A percentile compares a stretch with the other conserved stretches of the same genome.
These are phyloP conservation scores for Campaea margaritaria DNA, from an alignment of 2,888 invertebrate genomes.

Conservation along the genomic window DNA sequence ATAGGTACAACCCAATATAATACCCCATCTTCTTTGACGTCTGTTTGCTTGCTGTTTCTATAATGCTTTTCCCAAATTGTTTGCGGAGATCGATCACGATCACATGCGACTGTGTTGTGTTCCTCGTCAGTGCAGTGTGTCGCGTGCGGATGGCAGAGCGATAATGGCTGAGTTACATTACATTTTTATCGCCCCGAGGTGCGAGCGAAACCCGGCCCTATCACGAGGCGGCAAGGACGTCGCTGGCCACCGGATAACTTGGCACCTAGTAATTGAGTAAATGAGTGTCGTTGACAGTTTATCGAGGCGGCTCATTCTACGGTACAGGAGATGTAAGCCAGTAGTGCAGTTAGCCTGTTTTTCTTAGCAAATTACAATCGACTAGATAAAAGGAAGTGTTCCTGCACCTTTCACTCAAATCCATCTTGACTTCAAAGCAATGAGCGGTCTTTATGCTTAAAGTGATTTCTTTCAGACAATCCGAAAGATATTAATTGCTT, in stretches of 20 bases:
- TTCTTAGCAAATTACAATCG: too few species aligned
- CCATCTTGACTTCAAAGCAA: too few species aligned
- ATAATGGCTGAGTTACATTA: constrained; percentile 21
- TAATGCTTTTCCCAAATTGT: background rate
- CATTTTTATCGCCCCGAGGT: constrained; percentile 10
- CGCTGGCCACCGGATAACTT: background rate
- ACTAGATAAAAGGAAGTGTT: too few species aligned
- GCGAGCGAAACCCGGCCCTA: constrained; percentile 17
- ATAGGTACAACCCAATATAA: too few species aligned
- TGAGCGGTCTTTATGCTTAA: too few species aligned
- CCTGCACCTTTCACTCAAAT: too few species aligned
- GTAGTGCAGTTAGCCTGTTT: constrained; percentile 6
- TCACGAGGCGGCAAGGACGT: constrained; percentile 8
- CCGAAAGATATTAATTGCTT: too few species aligned
- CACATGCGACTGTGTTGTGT: background rate
- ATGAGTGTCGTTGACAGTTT: constrained; percentile 44
- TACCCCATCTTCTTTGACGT: too few species aligned
- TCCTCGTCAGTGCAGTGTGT: constrained; percentile 9
- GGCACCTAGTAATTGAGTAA: constrained; percentile 38
- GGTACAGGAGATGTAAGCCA: background rate
- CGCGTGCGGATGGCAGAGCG: constrained; percentile 16
- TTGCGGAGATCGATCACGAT: background rate
- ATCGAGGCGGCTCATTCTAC: constrained; percentile 15
- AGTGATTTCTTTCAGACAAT: too few species aligned
- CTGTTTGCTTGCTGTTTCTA: background rate